Evolutionary conservation across 2,888 invertebrate genomes (phyloP).

Genomic region (Amblyteles armatorius): DNA sequence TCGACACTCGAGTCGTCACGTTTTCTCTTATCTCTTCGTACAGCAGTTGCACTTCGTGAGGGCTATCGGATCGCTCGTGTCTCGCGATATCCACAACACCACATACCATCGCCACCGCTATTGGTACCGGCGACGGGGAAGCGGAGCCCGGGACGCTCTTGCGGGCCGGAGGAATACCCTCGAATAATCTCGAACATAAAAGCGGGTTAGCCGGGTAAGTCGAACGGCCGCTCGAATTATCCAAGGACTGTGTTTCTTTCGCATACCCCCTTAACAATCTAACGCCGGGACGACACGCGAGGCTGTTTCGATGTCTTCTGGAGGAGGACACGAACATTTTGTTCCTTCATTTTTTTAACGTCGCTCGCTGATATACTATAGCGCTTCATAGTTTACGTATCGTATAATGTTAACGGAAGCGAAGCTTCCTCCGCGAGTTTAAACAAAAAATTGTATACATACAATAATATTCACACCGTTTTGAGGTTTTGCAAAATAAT

Average conservation of each 20-base stretch:
- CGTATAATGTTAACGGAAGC: too few species aligned
- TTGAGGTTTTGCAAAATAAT: too few species aligned
- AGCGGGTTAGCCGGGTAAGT: slow-evolving; percentile 41
- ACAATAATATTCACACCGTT: too few species aligned
- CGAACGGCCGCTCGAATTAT: slow-evolving; percentile 35
- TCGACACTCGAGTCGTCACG: slow-evolving; percentile 63
- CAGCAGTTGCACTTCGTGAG: slow-evolving; percentile 72
- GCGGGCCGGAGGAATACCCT: slow-evolving; percentile 15
- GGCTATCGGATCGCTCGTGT: slow-evolving; percentile 73
- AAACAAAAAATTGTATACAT: too few species aligned
- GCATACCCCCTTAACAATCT: not conserved
- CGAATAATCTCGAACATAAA: slow-evolving; percentile 56
- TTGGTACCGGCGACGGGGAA: slow-evolving; percentile 36
- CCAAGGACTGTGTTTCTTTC: slow-evolving; percentile 19
- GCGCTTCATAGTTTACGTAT: too few species aligned
- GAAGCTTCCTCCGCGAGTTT: too few species aligned
- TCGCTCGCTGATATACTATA: too few species aligned
- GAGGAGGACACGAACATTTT: not conserved
- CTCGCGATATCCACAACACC: slow-evolving; percentile 67
- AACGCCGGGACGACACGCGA: slow-evolving; percentile 72
- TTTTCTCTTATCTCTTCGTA: slow-evolving; percentile 71
- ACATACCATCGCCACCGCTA: slow-evolving; percentile 44
- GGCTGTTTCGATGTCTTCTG: not conserved
- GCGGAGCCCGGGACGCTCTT: not conserved
- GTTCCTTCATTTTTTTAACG: not conserved